Base-by-base conservation (phyloP, 2,888 invertebrate genomes). In the Drosophila anomalata region DNA sequence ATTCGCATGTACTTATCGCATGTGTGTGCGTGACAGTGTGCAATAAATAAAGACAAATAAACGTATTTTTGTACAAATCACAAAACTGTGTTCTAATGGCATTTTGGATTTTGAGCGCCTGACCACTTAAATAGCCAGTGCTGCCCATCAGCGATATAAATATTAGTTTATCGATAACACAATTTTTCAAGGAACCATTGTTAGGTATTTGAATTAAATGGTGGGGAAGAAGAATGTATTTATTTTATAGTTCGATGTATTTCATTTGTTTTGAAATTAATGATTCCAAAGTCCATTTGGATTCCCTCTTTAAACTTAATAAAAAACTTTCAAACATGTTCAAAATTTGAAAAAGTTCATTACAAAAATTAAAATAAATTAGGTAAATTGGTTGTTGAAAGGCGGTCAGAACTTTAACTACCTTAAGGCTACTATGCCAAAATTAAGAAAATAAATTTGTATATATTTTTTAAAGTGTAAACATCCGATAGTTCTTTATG, bases 1-100 rank as follows among this genome's bases (percentile, higher is more conserved):
- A 81, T 68, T 74, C 74, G 62, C 82, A 68, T 88, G 76, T 84
- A 87, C 84, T 84, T 80, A 75, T 47, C 53, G 52, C 56, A 54
- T 50, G 54, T 36, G 55, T 66, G 29, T 41, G 33, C 52, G 31
- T 65, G 63, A 24, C 47, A 55, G 54, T 51, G 60, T 88, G 73
- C 70, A 79, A 71, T 79, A 76, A 55, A 70, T 60, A 54, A 81
- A 78, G 59, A 53, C 22, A 65, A 57, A 67, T 63, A 65, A 55
- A 69, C 44, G 46, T 76, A 71, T 70, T 73, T 71, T 54, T 79
- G 62, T 58, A 68, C 59, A 69, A 47, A 33, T 46, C 29, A 39
- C 39, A 51, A 8, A 55, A 8, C 8, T 22, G 29, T 17, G 0
- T 3, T 3, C 29, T n/a, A 0, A 0, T 6, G 0, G 0, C 11